Base-by-base conservation (phyloP, 2,888 invertebrate genomes). In the Camptogramma bilineatum region DNA sequence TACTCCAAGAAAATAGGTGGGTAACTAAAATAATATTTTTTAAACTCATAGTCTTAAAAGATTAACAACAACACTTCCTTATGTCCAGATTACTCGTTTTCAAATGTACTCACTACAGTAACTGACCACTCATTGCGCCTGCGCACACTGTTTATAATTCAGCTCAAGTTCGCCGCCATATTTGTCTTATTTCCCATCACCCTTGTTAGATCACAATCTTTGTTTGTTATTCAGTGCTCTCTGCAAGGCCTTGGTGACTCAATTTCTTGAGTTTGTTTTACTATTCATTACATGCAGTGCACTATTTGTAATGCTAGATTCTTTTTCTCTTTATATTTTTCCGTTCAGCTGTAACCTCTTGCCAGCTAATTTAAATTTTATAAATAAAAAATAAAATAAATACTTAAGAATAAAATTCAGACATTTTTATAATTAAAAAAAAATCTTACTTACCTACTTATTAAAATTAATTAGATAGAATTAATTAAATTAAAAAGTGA, bases 151-250 rank as follows among this genome's bases (percentile, higher is more conserved):
- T 82, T 91, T 88, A 79, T 79, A 75, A 91, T 91, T 87, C 91
- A 73, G 71, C 78, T 82, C 90, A 83, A 84, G 90, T 77, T 74
- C 80, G 73, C 70, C 62, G 75, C 90, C 89, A 88, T 92, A 91
- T 91, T 89, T 88, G 91, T 90, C 87, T 88, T 86, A 90, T 90
- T 88, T 87, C 84, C 84, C 85, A 90, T 90, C 87, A 87, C 83
- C 84, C 83, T 76, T 78, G 87, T 86, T 85, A 88, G 90, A 91
- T 91, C 85, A 88, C 85, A 85, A 91, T 91, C 90, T 86, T 75
- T 79, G 74, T 76, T 87, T 88, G 82, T 87, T 88, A 89, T 90
- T 88, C 87, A 84, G 81, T 76, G 56, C 62, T 52, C 52, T 52
- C 58, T 58, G 72, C 72, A 74, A 73, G 72, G 66, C 59, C 70